Base-by-base conservation (phyloP, 2,797 vertebrate species). In the Scolopax bukidnonensis region DNA sequence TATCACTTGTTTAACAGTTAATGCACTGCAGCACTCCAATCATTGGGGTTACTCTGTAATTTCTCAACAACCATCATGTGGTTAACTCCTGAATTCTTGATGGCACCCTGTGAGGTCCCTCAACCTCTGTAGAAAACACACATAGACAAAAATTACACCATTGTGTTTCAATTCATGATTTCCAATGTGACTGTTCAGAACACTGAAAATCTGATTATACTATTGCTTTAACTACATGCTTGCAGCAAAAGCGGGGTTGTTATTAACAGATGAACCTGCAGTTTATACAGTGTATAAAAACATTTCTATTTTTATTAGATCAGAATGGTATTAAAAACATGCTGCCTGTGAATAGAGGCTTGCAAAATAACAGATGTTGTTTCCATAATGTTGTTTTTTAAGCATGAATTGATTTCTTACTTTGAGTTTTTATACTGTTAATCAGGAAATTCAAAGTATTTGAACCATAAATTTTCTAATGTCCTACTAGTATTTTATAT, bases 1-100 rank as follows among this genome's bases (percentile, higher is more conserved):
- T 92, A 92, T 88, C 90, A 85, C 88, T 95, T 95, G 63, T 85
- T 95, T 92, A 96, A 80, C 87, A 96, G 87, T 75, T 94, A 96
- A 96, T 87, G 54, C 83, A 50, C 87, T 84, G 45, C 65, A 51
- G 47, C 85, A 65, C 69, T 93, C 69, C 69, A 43, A 0, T 93
- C 84, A 73, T 19, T 85, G 53, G 30, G 25, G 48, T 75, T 88
- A 32, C 40, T 87, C 82, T 81, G 16, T 73, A 80, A 68, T 81
- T 95, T 57, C 51, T 87, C 87, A 92, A 73, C 61, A 92, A 30
- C 33, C 40, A 78, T 63, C 74, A 60, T 63, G 36, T 79, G n/a
- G 41, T 65, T 89, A 94, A 73, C n/a, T 93, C 40, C 28, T 92
- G 80, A 92, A 67, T 92, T 65, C 60, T 88, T 95, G 89, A 85